Conservation (phyloP, 1,140 invertebrate genomes). For the Trachelipus rathkii region DNA sequence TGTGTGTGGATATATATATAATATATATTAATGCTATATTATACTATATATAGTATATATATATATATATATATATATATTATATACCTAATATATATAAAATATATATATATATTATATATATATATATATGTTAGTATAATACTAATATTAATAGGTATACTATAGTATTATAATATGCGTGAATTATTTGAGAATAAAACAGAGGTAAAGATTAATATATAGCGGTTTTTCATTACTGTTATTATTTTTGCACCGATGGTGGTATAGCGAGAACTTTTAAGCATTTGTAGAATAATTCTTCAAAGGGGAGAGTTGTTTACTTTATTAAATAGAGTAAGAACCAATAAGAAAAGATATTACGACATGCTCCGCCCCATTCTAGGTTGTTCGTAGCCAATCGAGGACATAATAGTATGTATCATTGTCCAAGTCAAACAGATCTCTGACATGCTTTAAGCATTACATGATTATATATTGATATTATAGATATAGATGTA, state of each 20-base stretch:
- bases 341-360: constrained; percentile 5
- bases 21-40: too few relatives aligned
- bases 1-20: too few relatives aligned
- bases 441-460: not conserved
- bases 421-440: not conserved
- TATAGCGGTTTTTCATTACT: too few relatives aligned
- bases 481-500: not conserved
- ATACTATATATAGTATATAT: too few relatives aligned
- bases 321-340: not conserved
- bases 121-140: too few relatives aligned
- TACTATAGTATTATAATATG: too few relatives aligned
- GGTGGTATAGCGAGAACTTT: not conserved
- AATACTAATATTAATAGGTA: too few relatives aligned
- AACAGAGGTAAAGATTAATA: too few relatives aligned
- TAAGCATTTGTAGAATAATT: constrained; percentile 7
- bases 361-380: not conserved
- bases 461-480: not conserved
- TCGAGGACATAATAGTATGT: constrained; percentile 3
- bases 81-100: too few relatives aligned
- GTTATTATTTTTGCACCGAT: not conserved
- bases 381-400: constrained; percentile 12
- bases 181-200: too few relatives aligned
- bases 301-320: not conserved
- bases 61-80: too few relatives aligned
- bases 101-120: too few relatives aligned